Base-by-base conservation (phyloP, 2,888 invertebrate species). In the Hypomecis punctinalis region DNA sequence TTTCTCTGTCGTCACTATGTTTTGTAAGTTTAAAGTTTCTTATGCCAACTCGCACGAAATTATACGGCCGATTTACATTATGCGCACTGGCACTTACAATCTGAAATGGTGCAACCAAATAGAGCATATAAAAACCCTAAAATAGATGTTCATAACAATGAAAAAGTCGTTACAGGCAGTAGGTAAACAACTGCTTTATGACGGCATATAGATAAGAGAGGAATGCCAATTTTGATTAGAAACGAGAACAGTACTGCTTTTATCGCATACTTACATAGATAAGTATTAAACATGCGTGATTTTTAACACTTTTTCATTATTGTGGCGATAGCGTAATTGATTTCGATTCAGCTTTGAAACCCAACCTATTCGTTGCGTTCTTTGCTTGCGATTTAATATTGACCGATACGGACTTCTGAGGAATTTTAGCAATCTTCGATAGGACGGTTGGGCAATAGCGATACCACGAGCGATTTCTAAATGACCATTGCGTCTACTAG, bases 161-260 rank as follows among this genome's bases (percentile, higher is more conserved):
- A 79, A 81, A 83, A 77, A 76, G 71, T 76, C 73, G 78, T 79
- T 78, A 60, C 51, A 62, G 56, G 77, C 74, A 82, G 73, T 79
- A 79, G 73, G 82, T 80, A 86, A 84, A 86, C 82, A 86, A 82
- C 73, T 76, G 78, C 78, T 82, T 78, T 80, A 79, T 84, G 85
- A 83, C 84, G 84, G 75, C 79, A 78, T 66, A 62, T 59, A 88
- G 91, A 91, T 91, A 91, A 90, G 80, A 78, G 71, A 76, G 87
- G 90, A 90, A 91, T 91, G 88, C 84, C 83, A 88, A 88, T 88
- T 89, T 85, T 83, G 89, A 90, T 91, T 89, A 89, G 83, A 85
- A 90, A 89, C 83, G 85, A 88, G 88, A 88, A 81, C 89, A 87
- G 78, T 73, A 75, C 84, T 72, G 76, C 77, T 79, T 83, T 90